Base-by-base conservation (phyloP, 2,797 vertebrate genomes). In the Rhinoraja longicauda region DNA sequence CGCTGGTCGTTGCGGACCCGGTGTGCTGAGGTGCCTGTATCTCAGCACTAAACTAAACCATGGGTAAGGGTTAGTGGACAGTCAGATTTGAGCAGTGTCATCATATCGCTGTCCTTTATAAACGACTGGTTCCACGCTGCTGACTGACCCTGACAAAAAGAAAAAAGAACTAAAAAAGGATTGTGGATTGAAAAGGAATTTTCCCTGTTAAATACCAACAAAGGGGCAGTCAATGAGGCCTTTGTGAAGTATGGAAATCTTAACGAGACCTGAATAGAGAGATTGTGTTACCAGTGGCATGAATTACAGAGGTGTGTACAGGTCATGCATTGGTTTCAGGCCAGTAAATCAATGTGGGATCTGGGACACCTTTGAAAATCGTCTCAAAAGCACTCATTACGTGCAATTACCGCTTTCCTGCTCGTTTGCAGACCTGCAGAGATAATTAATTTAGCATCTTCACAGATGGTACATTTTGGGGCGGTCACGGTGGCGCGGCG, bases 211-310 rank as follows among this genome's bases (percentile, higher is more conserved):
- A 88, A 15, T 21, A 67, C n/a, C 84, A 67, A 88, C 84, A 88
- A 88, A 88, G 84, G 59, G 59, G 67, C 62, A 67, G 84, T 88
- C 84, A 88, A 36, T 88, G 62, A 84, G 21, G n/a, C 59, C 84
- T 88, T 67, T 88, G 84, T 88, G 21, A 88, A 67, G 59, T 36
- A 36, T 67, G 84, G 84, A 88, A 88, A 19, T 67, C n/a, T 67
- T 64, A 9, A 36, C 29, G n/a, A 64, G 84, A 88, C 2, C 84
- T 88, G 62, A 88, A 88, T 67, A 26, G n/a, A 67, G 1, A 15
- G 64, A 88, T 88, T 36, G 62, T 32, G 21, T 88, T 67, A 88
- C 59, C 64, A 19, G 67, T 32, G 9, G 15, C 36, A 21, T 64
- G 59, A 88, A 67, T 64, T 64, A 32, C n/a, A 67, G 84, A 36